Evolutionary conservation across 2,113 vertebrate species (phyloP), one percentile per base, ranked within the genome.

Genomic region (Hydrolagus affinis): DNA sequence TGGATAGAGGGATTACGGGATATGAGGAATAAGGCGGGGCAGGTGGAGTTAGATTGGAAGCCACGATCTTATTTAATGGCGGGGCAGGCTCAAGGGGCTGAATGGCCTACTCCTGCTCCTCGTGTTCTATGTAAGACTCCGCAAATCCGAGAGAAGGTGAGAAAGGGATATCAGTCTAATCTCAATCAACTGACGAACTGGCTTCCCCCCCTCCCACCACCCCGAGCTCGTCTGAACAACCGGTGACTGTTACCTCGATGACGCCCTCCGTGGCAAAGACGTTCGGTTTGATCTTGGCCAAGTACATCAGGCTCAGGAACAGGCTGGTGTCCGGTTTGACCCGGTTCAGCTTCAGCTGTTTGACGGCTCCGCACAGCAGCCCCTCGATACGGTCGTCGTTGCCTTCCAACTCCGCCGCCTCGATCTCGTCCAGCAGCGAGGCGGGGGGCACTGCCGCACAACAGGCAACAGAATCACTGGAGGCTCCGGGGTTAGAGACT

Each of bases 221-320:
- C n/a, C n/a, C n/a, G n/a, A n/a, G 64, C 25, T 0, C 70, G 19
- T 25, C 75, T 17, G 8, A 9, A 59, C 70, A 17, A 19, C 12
- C 28, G 1, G 4, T 59, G 19, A 28, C 11, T 28, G 90, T 90
- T 83, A 99, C 98, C 96, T 99, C 97, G 0, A 99, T 99, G 86
- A 99, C 97, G 0, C 98, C 98, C 88, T 99, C 96, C 0, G 98
- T 99, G 12, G 97, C 96, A 74, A 99, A 99, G 69, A 99, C 95
- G 15, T 99, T 99, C n/a, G 98, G 98, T 86, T 99, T 99, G 88
- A 97, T 98, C 91, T 99, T 99, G 76, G 98, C 98, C 90, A 99
- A 89, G 88, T 96, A 99, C 97, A 99, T 99, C 77, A 99, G 95
- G 86, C 96, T 98, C 86, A 99, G 93, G 91, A 96, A 99, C 3